Base-by-base conservation (phyloP, 2,797 vertebrate species). In the Fistularia commersonii region DNA sequence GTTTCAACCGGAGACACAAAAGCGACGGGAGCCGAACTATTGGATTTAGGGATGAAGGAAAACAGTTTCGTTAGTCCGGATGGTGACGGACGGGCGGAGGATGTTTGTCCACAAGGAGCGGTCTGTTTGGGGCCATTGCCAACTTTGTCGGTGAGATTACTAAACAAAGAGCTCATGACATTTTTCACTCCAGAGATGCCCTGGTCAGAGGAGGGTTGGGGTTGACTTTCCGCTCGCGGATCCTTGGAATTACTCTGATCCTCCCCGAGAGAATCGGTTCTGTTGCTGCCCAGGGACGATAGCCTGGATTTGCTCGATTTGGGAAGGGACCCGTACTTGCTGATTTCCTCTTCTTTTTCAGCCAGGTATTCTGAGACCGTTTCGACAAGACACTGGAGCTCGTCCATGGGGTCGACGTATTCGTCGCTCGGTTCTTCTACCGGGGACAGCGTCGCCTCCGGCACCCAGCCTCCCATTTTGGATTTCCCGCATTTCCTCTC, bases 291-390 rank as follows among this genome's bases (percentile, higher is more conserved):
- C 46, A 71, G 80, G 48, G 87, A 88, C 6, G 85, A 90, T 6
- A 90, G 54, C 45, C 83, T 86, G 23, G 88, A 88, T 74, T 89
- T 90, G 76, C 67, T 90, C 8, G 85, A 87, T 82, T 91, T 90
- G 37, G 94, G 87, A 74, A 98, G 79, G 0, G 91, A 88, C 59
- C 90, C 89, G 63, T 95, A 96, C 54, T 90, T 95, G 64, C 87
- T 98, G 54, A 98, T 97, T 88, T 99, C 96, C 64, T 99, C 93
- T 72, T 99, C 96, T 78, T 99, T 99, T 83, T 97, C 96, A 57
- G 94, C 95, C 56, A 99, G 91, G 74, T 99, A 99, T 81, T 98
- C 97, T 42, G 97, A 99, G 45, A 99, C 96, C 0, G 94, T 94
- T 84, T 98, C 94, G 67, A 99, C 94, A 8, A 98, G 88, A 89